Evolutionary conservation across 2,888 invertebrate genomes (phyloP).

Genomic region (Lottia gigantea): DNA sequence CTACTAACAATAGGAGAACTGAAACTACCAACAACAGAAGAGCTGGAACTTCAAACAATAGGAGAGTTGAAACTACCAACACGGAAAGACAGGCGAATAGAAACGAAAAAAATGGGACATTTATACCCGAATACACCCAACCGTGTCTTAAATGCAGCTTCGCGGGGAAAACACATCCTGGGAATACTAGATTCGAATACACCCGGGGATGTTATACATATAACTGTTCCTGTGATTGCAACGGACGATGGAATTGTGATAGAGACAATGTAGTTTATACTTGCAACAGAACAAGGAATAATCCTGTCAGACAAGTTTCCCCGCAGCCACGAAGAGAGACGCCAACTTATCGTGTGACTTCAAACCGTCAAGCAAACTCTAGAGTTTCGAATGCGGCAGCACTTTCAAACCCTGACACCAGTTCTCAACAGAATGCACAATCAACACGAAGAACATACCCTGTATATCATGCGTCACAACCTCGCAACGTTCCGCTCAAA

Average conservation of each 20-base stretch:
- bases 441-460: too few relatives aligned
- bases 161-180: conserved; percentile 37
- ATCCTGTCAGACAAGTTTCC: too few relatives aligned
- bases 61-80: neutral
- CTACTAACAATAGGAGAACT: neutral
- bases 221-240: conserved; percentile 34
- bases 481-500: too few relatives aligned
- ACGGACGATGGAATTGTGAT: conserved; percentile 35
- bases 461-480: too few relatives aligned
- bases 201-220: conserved; percentile 40
- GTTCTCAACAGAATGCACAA: too few relatives aligned
- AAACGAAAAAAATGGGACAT: neutral
- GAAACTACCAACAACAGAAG: neutral
- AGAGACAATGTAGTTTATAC: conserved; percentile 27
- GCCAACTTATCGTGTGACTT: neutral
- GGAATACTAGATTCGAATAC: conserved; percentile 40
- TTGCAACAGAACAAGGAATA: conserved; percentile 18
- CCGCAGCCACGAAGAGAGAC: too few relatives aligned
- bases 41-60: neutral
- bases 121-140: neutral
- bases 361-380: neutral
- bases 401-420: neutral
- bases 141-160: conserved; percentile 44
- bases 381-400: conserved; percentile 12
- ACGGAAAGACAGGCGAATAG: neutral